Evolutionary conservation across 1,140 invertebrate genomes (phyloP), one percentile per base, ranked within the genome.

Genomic region (Cylas formicarius): DNA sequence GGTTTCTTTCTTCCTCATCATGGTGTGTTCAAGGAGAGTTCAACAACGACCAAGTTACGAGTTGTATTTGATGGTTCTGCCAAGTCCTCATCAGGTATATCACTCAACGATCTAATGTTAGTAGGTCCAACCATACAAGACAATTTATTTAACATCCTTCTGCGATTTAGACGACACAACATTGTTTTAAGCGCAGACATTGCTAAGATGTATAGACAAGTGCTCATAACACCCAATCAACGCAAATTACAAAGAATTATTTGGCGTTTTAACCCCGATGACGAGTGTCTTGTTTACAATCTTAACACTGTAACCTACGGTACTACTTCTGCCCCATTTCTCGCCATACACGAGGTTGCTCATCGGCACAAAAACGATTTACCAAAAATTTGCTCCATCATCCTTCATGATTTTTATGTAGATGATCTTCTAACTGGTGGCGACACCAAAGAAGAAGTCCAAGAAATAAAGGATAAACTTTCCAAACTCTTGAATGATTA

Each of bases 171-270:
- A 33, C 43, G 33, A 22, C 57, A 67, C 43, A 47, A 27, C 10
- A 41, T 65, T 34, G 63, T 61, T 18, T 49, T 72, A n/a, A 50
- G 50, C 10, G 60, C 59, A 4, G 70, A 72, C 42, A 59, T 70
- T 9, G 50, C 42, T 16, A 65, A 69, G 50, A 67, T 67, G 57
- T 71, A 67, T 41, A 39, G 60, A 7, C 61, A 67, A 44, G 56
- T 68, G 1, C n/a, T 48, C 20, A 46, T 68, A n/a, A 10, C 56
- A 24, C 23, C 46, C 8, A 44, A 59, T 24, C 53, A 66, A 48
- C 14, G 37, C 18, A 38, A 58, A 20, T 49, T 60, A 11, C 62
- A 67, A 49, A 41, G 48, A 46, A 62, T n/a, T n/a, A 32, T 14
- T 39, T n/a, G 14, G 37, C 22, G 14, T 39, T 39, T 18, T 7